Base-by-base conservation (phyloP, 2,888 invertebrate genomes). In the Caenorhabditis doughertyi region DNA sequence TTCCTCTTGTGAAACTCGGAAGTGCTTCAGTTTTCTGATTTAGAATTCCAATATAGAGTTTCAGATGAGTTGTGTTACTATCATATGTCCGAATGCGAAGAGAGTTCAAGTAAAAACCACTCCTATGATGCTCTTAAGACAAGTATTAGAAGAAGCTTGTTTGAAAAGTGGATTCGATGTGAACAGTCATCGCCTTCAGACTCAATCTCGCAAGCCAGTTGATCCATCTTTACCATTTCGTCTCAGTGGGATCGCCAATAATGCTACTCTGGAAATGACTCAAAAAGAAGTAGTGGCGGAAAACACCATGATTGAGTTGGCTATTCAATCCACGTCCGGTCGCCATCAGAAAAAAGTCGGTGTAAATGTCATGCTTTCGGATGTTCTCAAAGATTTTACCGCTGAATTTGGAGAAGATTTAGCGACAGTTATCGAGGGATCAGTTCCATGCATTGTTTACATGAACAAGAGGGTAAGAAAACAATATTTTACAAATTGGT, bases 201-300 rank as follows among this genome's bases (percentile, higher is more conserved):
- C 83, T 13, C 96, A 96, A 92, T 95, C 95, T 89, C 95, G 95
- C 89, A 95, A 95, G 91, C 93, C 95, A 29, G 91, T 96, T 29
- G 96, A 97, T 92, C 93, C 95, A 56, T 95, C 95, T 53, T 94
- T 95, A 51, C 95, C 95, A 68, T 94, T 97, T 74, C 94, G 96
- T 27, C 96, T 96, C 92, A 95, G 96, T 70, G 96, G 96, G 39
- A 93, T 97, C 73, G 95, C 97, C 3, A 97, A 97, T 92, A 97
- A 96, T 93, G 97, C 96, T 51, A 94, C 95, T 71, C 93, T 97
- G 62, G 97, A 97, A 93, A 94, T 97, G 94, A 94, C 95, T 44
- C 94, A 95, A 35, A 74, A 74, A 27, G 56, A 64, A 25, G 47
- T 39, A 13, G 39, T 47, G 3, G 21, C 71, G 8, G 73, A 68